phyloP scores from a whole-genome alignment of 2,797 vertebrate genomes.

The Galago senegalensis region DNA sequence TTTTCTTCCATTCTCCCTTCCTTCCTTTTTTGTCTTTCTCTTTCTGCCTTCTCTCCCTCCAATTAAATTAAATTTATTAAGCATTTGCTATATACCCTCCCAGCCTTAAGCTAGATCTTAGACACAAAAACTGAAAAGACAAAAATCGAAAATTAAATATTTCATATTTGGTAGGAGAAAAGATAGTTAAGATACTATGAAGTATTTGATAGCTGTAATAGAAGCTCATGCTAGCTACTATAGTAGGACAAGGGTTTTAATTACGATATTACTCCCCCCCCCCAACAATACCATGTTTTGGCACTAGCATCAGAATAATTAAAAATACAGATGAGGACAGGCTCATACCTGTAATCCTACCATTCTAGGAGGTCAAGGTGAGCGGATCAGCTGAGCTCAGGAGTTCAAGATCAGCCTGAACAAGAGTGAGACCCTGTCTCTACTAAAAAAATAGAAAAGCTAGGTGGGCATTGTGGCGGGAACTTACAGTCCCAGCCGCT shows the following conservation, averaged over 20 bases:
- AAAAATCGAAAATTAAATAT: background rate
- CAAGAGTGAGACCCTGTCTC: too few relatives aligned
- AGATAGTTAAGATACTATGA: background rate
- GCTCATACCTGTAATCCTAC: too few relatives aligned
- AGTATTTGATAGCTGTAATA: background rate
- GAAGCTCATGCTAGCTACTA: background rate
- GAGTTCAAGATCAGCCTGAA: too few relatives aligned
- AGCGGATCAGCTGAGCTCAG: too few relatives aligned
- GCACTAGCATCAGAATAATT: background rate
- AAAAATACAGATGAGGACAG: background rate
- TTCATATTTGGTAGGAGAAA: background rate
- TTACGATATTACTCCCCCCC: background rate
- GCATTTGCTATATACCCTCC: background rate
- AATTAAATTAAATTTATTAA: background rate
- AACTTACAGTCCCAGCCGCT: too few relatives aligned
- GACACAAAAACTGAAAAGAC: background rate
- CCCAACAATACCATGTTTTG: background rate
- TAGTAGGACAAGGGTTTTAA: background rate
- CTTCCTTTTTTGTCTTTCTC: background rate
- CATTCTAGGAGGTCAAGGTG: too few relatives aligned
- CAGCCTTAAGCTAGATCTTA: background rate
- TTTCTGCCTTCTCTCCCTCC: background rate
- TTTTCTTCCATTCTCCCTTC: too few relatives aligned
- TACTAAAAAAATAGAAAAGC: too few relatives aligned
- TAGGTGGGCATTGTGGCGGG: too few relatives aligned